Percentiles rank a stretch among this genome's conserved stretches.
These are phyloP conservation scores for Octomys mimax DNA, from an alignment of 2,797 vertebrate genomes.

Conservation along the genomic window DNA sequence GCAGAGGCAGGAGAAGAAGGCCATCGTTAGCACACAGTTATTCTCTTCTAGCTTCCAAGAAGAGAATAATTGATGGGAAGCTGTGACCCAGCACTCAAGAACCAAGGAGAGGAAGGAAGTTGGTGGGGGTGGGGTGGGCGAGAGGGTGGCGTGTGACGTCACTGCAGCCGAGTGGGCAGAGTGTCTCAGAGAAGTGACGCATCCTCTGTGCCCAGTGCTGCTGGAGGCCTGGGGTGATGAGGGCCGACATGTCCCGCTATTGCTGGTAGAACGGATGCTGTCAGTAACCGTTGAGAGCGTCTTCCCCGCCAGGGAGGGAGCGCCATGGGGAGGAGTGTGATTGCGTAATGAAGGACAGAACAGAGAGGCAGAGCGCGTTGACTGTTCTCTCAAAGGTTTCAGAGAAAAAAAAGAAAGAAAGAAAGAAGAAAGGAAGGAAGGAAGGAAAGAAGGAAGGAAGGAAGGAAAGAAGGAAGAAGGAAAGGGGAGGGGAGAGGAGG, in stretches of 20 bases:
- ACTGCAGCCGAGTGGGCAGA: no score
- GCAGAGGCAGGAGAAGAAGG: rapidly evolving
- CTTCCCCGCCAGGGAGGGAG: neutral
- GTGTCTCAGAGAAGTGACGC: rapidly evolving
- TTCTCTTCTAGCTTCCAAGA: neutral
- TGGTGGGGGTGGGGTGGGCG: rapidly evolving
- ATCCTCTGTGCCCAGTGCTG: neutral
- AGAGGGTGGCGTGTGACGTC: neutral
- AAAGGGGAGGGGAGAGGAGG: no score
- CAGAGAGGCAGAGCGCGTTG: neutral
- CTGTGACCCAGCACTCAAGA: neutral
- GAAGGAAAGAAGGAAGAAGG: no score
- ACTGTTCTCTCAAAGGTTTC: neutral
- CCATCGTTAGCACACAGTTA: neutral
- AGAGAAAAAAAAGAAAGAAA: neutral
- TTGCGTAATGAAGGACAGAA: neutral
- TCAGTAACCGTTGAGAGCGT: neutral
- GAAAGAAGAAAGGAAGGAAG: no score
- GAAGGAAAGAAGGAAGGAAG: no score
- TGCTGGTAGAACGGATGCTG: neutral
- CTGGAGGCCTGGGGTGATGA: neutral
- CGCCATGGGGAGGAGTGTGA: neutral
- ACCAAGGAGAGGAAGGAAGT: neutral
- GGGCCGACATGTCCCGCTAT: neutral
- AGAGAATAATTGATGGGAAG: neutral